phyloP scores from a whole-genome alignment of 2,888 invertebrate species.

The Gerris lacustris region DNA sequence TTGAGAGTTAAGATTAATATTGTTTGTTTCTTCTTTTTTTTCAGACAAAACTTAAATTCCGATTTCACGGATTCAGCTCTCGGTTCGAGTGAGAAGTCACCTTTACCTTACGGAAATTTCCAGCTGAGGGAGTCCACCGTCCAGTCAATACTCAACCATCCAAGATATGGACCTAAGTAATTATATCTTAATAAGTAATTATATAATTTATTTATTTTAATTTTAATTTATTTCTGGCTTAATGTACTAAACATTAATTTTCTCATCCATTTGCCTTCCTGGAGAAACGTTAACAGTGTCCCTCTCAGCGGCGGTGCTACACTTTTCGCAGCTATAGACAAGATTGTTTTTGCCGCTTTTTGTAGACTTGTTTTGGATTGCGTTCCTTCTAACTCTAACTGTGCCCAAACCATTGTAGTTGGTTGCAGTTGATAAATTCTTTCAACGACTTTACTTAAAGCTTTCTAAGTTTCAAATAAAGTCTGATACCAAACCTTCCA shows the following conservation, averaged over 20 bases:
- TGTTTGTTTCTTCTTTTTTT: slow-evolving; percentile 30
- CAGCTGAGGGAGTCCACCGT: slow-evolving; percentile 85
- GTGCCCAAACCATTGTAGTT: no score
- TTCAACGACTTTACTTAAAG: no score
- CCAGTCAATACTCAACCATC: slow-evolving; percentile 78
- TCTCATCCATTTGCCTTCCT: neutral
- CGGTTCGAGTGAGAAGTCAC: slow-evolving; percentile 84
- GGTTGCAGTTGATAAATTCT: no score
- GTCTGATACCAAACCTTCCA: no score
- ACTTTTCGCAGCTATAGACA: no score
- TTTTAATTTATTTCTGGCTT: neutral
- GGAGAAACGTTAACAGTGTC: no score
- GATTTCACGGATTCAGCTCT: slow-evolving; percentile 90
- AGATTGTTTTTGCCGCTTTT: no score
- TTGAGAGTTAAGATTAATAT: neutral
- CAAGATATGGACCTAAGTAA: slow-evolving; percentile 80
- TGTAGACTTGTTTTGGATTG: no score
- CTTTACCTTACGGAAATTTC: slow-evolving; percentile 86
- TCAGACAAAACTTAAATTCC: slow-evolving; percentile 84
- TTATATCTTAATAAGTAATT: slow-evolving; percentile 52
- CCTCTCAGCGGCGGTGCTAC: no score
- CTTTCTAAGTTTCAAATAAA: no score
- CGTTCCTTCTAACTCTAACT: no score
- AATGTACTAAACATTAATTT: neutral
- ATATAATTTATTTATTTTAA: neutral